Base-by-base conservation (phyloP, 2,888 invertebrate species). In the Cosmia pyralina region DNA sequence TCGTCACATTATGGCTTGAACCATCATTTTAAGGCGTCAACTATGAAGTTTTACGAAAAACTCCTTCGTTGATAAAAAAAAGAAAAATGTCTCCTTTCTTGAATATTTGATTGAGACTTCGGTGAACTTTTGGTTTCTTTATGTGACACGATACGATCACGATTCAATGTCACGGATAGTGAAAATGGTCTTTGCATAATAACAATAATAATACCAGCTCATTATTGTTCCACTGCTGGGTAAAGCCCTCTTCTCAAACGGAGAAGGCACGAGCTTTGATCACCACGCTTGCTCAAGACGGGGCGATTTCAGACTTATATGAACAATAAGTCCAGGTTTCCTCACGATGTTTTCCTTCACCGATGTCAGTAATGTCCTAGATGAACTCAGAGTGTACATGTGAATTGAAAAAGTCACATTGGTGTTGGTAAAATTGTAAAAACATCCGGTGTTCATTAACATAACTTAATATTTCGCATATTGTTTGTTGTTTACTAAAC, bases 11-110 rank as follows among this genome's bases (percentile, higher is more conserved):
- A 87, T 38, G n/a, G 44, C 41, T 58, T 15, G 60, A 73, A 69
- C 77, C 44, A 15, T 77, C 75, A 70, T 76, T 74, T 79, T 76
- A 64, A 86, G 80, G 87, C 70, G 81, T 88, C 72, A 88, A 83
- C 79, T 75, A 75, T 53, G 57, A 71, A 77, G 70, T 81, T 83
- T 63, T 1, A 68, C 13, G 34, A 71, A 77, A 78, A 82, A 81
- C 68, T 80, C 46, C 62, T 76, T 77, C 10, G 50, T 64, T 50
- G 34, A 38, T 50, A 38, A 65, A 75, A 67, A 65, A 75, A 75
- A 68, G n/a, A 68, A 79, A 77, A 28, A 69, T 82, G 84, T 87
- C 77, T 85, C 59, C 72, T 71, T 53, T 46, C 11, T 84, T 86
- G 73, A 82, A 83, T 88, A 83, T 76, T 88, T 79, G 72, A 86